Percentiles rank a stretch among this genome's conserved stretches.
Evolutionary conservation across 2,113 vertebrate genomes (phyloP).

Genomic region (Tyrannus savana): DNA sequence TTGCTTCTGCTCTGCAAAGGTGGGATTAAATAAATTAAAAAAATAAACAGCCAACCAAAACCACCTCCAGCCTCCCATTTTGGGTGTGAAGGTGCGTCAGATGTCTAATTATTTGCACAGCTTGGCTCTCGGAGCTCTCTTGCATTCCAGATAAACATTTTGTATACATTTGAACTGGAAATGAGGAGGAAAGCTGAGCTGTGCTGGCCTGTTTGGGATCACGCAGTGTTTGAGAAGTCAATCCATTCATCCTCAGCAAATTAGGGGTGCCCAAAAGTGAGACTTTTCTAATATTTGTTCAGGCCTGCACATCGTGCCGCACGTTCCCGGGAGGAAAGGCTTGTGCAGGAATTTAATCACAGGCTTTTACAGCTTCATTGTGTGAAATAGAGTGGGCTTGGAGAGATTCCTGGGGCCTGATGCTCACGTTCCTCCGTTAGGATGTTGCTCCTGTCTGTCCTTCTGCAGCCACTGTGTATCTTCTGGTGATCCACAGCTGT

Average conservation of each 20-base stretch:
- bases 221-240: conserved; percentile 58
- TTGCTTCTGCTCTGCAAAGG: background rate
- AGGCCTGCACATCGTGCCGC: background rate
- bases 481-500: background rate
- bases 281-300: conserved; percentile 65
- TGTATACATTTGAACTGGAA: conserved; percentile 6
- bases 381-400: rapidly evolving
- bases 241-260: conserved; percentile 42
- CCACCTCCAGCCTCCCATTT: background rate
- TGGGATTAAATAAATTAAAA: background rate
- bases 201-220: background rate
- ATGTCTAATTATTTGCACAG: conserved; percentile 53
- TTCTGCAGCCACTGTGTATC: rapidly evolving
- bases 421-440: rapidly evolving
- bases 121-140: conserved; percentile 22
- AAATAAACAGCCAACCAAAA: background rate
- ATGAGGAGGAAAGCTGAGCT: background rate
- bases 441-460: background rate
- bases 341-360: conserved; percentile 23
- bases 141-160: conserved; percentile 39
- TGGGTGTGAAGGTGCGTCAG: background rate
- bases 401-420: rapidly evolving
- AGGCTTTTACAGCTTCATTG: background rate
- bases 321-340: background rate
- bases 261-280: conserved; percentile 37